A percentile compares a stretch with the other conserved stretches of the same genome.
phyloP scores from a whole-genome alignment of 1,140 invertebrate genomes.

The Mamestra configurata region DNA sequence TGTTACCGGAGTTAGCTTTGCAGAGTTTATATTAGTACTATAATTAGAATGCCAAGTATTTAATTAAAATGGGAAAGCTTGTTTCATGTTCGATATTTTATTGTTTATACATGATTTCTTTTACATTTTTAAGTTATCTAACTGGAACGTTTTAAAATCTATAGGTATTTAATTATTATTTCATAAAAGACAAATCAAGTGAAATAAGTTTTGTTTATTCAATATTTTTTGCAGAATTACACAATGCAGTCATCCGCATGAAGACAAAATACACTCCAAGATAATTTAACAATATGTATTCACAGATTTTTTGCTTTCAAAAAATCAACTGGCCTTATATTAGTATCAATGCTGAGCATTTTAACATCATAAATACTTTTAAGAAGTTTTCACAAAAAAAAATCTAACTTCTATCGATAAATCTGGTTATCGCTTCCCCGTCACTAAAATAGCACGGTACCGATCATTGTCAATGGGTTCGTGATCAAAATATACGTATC shows the following conservation, averaged over 20 bases:
- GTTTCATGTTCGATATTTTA: neutral
- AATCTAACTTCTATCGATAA: neutral
- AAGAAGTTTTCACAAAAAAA: neutral
- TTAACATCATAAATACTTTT: neutral
- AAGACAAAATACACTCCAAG: too few relatives aligned
- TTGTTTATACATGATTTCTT: too few relatives aligned
- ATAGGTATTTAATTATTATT: too few relatives aligned
- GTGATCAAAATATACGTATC: constrained; percentile 87
- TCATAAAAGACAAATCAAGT: too few relatives aligned
- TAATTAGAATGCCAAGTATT: neutral
- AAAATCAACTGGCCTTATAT: too few relatives aligned
- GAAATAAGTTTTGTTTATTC: too few relatives aligned
- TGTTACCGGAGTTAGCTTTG: neutral
- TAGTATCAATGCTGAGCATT: too few relatives aligned
- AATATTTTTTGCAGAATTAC: too few relatives aligned
- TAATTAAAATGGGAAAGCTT: neutral
- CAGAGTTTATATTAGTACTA: neutral
- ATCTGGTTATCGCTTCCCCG: constrained; percentile 46
- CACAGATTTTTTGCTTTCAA: neutral
- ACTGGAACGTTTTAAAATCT: too few relatives aligned
- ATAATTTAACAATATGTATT: too few relatives aligned
- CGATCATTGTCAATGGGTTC: constrained; percentile 87
- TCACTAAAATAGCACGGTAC: constrained; percentile 70
- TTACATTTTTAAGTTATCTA: too few relatives aligned
- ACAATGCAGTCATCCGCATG: too few relatives aligned